phyloP scores from a whole-genome alignment of 2,888 invertebrate genomes.

The Carabus problematicus region DNA sequence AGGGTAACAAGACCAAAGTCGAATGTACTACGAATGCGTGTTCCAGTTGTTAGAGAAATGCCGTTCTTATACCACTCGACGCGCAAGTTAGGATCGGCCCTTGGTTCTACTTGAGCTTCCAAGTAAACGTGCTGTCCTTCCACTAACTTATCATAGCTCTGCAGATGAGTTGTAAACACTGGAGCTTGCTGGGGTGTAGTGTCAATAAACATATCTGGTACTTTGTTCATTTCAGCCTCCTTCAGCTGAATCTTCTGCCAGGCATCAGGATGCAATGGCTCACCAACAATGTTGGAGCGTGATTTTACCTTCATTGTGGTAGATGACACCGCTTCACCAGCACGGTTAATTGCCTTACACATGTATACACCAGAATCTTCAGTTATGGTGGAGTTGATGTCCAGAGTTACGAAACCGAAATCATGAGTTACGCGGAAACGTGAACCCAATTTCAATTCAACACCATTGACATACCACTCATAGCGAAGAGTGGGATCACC shows the following conservation, averaged over 20 bases:
- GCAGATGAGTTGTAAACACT: slow-evolving; percentile 92
- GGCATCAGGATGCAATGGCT: slow-evolving; percentile 87
- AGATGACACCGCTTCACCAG: slow-evolving; percentile 93
- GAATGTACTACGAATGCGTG: slow-evolving; percentile 90
- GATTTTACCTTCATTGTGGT: slow-evolving; percentile 88
- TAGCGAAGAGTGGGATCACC: slow-evolving; percentile 92
- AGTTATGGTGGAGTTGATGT: slow-evolving; percentile 85
- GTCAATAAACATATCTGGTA: slow-evolving; percentile 87
- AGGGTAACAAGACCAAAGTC: slow-evolving; percentile 96
- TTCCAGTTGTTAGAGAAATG: slow-evolving; percentile 83
- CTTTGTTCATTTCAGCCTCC: slow-evolving; percentile 90
- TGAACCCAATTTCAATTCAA: slow-evolving; percentile 91
- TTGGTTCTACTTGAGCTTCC: slow-evolving; percentile 90
- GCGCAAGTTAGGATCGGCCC: slow-evolving; percentile 85
- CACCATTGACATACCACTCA: slow-evolving; percentile 96
- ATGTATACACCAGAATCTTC: slow-evolving; percentile 93
- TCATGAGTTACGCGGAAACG: slow-evolving; percentile 82
- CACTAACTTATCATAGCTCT: slow-evolving; percentile 80
- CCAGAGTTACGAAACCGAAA: slow-evolving; percentile 92
- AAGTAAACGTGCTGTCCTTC: slow-evolving; percentile 88
- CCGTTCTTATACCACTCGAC: slow-evolving; percentile 95
- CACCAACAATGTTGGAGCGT: slow-evolving; percentile 80
- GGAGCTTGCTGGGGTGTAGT: slow-evolving; percentile 89
- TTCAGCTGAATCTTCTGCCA: slow-evolving; percentile 92
- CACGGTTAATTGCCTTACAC: slow-evolving; percentile 92